Evolutionary conservation across 2,888 invertebrate genomes (phyloP).

Genomic region (Brachyptera putata): DNA sequence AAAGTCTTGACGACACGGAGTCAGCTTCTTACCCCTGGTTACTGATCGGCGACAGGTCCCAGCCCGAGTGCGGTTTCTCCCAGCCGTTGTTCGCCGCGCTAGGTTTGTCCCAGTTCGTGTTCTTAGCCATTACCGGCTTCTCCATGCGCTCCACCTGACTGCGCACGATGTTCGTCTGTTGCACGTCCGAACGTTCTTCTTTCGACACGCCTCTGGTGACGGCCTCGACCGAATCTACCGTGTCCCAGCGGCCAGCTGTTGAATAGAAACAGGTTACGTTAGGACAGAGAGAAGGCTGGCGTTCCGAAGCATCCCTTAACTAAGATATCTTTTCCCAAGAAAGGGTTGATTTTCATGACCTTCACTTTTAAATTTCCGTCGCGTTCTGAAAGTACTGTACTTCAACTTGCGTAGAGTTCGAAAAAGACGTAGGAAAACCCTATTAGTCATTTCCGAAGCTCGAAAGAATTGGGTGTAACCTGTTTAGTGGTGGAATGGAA

Average conservation of each 20-base stretch:
- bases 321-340: no score
- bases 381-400: no score
- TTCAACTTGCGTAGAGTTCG: no score
- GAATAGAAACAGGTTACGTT: slow-evolving; percentile 35
- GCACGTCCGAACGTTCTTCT: slow-evolving; percentile 39
- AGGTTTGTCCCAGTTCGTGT: slow-evolving; percentile 21
- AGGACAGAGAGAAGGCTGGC: no score
- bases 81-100: slow-evolving; percentile 18
- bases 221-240: slow-evolving; percentile 46
- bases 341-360: no score
- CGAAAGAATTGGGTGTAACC: no score
- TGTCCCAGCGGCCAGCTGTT: slow-evolving; percentile 58
- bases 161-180: slow-evolving; percentile 38
- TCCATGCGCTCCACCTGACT: slow-evolving; percentile 56
- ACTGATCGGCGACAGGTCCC: slow-evolving; percentile 10
- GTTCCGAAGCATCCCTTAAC: no score
- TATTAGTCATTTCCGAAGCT: no score
- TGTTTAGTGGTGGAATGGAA: no score
- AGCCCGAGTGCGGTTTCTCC: slow-evolving; percentile 16
- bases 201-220: slow-evolving; percentile 34
- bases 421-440: no score
- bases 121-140: slow-evolving; percentile 42
- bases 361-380: no score
- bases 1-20: no score
- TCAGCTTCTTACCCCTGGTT: slow-evolving; percentile 1